Evolutionary conservation across 2,113 vertebrate genomes (phyloP).

Genomic region (Climacteris rufus): DNA sequence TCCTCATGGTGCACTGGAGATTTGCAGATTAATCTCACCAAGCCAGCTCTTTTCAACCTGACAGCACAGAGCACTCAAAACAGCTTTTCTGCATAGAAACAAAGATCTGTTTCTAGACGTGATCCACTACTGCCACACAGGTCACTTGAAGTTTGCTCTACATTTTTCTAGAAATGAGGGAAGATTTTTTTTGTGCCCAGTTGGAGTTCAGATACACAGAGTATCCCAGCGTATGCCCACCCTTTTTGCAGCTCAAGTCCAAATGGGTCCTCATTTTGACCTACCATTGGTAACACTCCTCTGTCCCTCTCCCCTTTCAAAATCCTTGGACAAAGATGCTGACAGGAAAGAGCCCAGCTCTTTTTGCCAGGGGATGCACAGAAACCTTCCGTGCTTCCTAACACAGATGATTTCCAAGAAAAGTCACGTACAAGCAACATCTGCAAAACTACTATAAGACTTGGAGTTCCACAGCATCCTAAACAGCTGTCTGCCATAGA

Average conservation of each 20-base stretch:
- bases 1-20: neutral
- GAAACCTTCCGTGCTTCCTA: neutral
- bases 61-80: neutral
- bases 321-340: neutral
- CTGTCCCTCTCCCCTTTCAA: neutral
- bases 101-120: neutral
- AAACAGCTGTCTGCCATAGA: neutral
- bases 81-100: neutral
- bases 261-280: neutral
- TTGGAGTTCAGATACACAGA: neutral
- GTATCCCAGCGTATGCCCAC: neutral
- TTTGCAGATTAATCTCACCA: neutral
- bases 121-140: neutral
- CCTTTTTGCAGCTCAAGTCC: neutral
- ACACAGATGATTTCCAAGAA: neutral
- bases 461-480: neutral
- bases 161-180: accelerated
- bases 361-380: neutral
- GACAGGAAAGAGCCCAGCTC: neutral
- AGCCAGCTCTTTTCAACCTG: neutral
- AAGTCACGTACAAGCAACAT: neutral
- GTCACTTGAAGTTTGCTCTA: neutral
- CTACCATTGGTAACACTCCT: neutral
- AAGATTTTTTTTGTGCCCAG: accelerated
- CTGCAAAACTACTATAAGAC: neutral